These are phyloP conservation scores for Cyanocitta stelleri DNA, from an alignment of 2,113 vertebrate species.

Conservation along the genomic window DNA sequence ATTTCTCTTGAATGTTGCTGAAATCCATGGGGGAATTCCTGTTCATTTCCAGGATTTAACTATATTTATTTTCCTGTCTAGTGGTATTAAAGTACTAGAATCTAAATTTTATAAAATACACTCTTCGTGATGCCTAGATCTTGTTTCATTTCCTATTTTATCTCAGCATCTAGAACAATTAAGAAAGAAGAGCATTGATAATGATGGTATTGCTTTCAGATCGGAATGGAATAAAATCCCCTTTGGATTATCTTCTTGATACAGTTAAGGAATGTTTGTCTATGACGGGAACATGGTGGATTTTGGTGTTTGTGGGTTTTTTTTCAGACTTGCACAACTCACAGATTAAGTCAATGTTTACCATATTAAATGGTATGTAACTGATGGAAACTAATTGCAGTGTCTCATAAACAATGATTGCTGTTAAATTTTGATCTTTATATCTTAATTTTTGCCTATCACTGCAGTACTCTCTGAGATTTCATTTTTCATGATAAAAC, in stretches of 20 bases:
- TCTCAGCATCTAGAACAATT: background rate
- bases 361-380: background rate
- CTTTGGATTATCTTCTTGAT: background rate
- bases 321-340: background rate
- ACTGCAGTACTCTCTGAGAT: background rate
- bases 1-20: background rate
- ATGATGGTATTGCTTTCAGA: background rate
- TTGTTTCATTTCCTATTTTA: background rate
- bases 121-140: background rate
- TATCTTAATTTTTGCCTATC: background rate
- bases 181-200: background rate
- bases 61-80: background rate
- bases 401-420: background rate
- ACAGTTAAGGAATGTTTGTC: background rate
- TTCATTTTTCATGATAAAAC: background rate
- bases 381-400: background rate
- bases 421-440: background rate
- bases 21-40: background rate
- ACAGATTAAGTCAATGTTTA: background rate
- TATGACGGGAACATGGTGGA: background rate
- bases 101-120: background rate
- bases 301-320: background rate
- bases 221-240: background rate
- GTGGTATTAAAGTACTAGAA: background rate
- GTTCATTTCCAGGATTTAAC: background rate